Evolutionary conservation across 2,797 vertebrate species (phyloP), one percentile per base, ranked within the genome.

Genomic region (Scyliorhinus canicula): DNA sequence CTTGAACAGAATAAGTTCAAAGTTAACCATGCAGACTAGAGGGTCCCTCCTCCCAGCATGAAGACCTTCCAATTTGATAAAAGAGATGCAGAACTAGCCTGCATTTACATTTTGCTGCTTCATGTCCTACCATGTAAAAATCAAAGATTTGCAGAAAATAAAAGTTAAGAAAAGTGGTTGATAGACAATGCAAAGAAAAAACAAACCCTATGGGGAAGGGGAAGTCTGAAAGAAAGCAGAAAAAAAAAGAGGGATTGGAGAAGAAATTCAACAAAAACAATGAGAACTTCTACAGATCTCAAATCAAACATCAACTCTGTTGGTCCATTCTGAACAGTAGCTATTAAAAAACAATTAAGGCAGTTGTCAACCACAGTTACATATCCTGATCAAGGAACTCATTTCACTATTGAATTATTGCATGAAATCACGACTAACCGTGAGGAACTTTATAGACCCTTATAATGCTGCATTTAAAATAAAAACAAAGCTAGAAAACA

Each of bases 151-250:
- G 63, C 4, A 19, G 63, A 31, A 31, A 71, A 71, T 1, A 35
- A 71, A n/a, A n/a, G n/a, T n/a, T n/a, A n/a, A n/a, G 16, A 19
- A 65, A 65, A 65, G 63, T 65, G 63, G 63, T 65, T 19, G 7
- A 31, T 31, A 28, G 11, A 77, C 35, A 40, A 71, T 40, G n/a
- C 16, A 47, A 47, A 47, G 79, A 21, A 26, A 84, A 9, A 40
- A 28, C 0, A 16, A 26, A 40, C 11, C 4, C 28, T 1, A 31
- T 35, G 74, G 12, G n/a, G n/a, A 31, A n/a, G 16, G 3, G 69
- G 1, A n/a, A 21, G n/a, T n/a, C n/a, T n/a, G n/a, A n/a, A n/a
- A 2, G 40, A 3, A 6, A 3, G 12, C 35, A n/a, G 4, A 24
- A 4, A 24, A 16, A 35, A n/a, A n/a, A n/a, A n/a, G 35, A 6